Evolutionary conservation across 23 tunicate genomes (phyloP).

Genomic region (Ascidia mentula): DNA sequence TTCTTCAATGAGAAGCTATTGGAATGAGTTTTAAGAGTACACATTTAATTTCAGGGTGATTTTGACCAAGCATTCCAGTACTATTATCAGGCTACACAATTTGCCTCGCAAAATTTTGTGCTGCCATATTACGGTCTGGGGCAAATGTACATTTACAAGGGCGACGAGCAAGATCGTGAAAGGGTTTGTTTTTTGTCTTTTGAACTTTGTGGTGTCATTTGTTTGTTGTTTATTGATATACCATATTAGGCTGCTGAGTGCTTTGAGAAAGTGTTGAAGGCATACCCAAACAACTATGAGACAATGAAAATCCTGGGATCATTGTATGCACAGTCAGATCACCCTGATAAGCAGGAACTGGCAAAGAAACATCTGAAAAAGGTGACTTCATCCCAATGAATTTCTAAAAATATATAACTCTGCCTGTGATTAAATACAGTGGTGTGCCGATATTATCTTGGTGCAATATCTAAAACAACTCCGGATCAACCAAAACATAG

Average conservation of each 20-base stretch:
- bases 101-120: slow-evolving; percentile 90
- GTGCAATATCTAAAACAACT: too few relatives aligned
- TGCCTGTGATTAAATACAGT: neutral
- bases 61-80: slow-evolving; percentile 98
- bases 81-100: slow-evolving; percentile 95
- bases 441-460: too few relatives aligned
- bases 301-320: slow-evolving; percentile 95
- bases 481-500: too few relatives aligned
- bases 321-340: slow-evolving; percentile 87
- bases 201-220: neutral
- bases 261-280: slow-evolving; percentile 94
- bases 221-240: neutral
- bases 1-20: too few relatives aligned
- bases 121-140: slow-evolving; percentile 94
- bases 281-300: slow-evolving; percentile 94
- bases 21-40: neutral
- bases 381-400: slow-evolving; percentile 21
- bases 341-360: slow-evolving; percentile 81
- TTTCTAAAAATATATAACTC: neutral
- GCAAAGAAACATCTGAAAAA: slow-evolving; percentile 88
- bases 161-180: slow-evolving; percentile 84
- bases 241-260: slow-evolving; percentile 75
- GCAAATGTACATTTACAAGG: slow-evolving; percentile 91
- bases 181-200: slow-evolving; percentile 30
- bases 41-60: slow-evolving; percentile 50